Conservation (phyloP, 2,113 vertebrate genomes). For the Pteruthius melanotis region DNA sequence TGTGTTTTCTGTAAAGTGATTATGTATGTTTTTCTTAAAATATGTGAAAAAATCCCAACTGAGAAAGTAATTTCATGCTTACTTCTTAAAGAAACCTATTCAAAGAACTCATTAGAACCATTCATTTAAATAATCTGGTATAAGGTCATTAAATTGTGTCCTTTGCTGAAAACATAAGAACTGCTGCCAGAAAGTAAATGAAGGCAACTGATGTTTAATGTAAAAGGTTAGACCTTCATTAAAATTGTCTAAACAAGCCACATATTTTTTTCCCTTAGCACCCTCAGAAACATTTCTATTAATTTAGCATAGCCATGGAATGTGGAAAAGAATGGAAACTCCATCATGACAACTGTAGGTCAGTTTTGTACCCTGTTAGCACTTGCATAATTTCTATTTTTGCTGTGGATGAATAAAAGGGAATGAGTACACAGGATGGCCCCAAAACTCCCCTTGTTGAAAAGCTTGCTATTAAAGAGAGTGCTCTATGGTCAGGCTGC, state of each 20-base stretch:
- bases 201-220: conserved; percentile 69
- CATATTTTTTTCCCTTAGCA: conserved; percentile 6
- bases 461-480: neutral
- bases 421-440: neutral
- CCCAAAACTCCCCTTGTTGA: neutral
- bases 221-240: conserved; percentile 65
- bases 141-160: conserved; percentile 69
- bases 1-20: neutral
- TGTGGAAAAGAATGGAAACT: neutral
- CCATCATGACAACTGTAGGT: neutral
- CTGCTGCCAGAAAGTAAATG: conserved; percentile 66
- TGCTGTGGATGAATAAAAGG: neutral
- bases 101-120: conserved; percentile 73
- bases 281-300: conserved; percentile 26
- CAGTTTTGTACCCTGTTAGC: neutral
- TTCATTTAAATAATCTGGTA: conserved; percentile 73
- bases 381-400: neutral
- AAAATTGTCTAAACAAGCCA: conserved; percentile 64
- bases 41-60: conserved; percentile 59
- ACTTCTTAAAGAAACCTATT: conserved; percentile 66
- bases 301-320: conserved; percentile 16
- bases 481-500: neutral
- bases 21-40: conserved; percentile 61
- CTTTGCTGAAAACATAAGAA: conserved; percentile 59
- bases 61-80: conserved; percentile 69